Percentiles rank a stretch among this genome's conserved stretches.
phyloP scores from a whole-genome alignment of 2,888 invertebrate species.

The Spatulosminthurus flaviceps region DNA sequence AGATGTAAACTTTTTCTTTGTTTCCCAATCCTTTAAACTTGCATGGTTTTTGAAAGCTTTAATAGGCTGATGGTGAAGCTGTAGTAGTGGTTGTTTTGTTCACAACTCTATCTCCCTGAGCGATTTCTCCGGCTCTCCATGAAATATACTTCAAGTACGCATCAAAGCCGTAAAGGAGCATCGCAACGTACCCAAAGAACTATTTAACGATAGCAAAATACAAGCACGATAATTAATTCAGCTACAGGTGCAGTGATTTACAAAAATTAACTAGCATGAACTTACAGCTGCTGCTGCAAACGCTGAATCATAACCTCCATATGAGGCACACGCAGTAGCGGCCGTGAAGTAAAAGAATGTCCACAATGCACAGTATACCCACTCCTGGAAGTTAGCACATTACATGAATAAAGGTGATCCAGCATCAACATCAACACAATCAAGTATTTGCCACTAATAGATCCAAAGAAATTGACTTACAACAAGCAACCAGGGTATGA shows the following conservation, averaged over 20 bases:
- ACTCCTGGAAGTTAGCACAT: slow-evolving; percentile 69
- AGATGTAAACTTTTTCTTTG: neutral
- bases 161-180: slow-evolving; percentile 81
- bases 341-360: slow-evolving; percentile 79
- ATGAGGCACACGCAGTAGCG: slow-evolving; percentile 73
- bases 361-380: slow-evolving; percentile 79
- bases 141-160: slow-evolving; percentile 80
- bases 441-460: neutral
- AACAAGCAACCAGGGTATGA: slow-evolving; percentile 86
- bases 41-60: neutral
- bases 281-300: slow-evolving; percentile 80
- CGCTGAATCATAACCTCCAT: slow-evolving; percentile 66
- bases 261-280: slow-evolving; percentile 59
- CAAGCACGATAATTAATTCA: slow-evolving; percentile 28
- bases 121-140: slow-evolving; percentile 74
- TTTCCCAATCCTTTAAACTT: neutral
- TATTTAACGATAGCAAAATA: slow-evolving; percentile 75
- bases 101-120: slow-evolving; percentile 76
- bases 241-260: neutral
- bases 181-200: slow-evolving; percentile 88
- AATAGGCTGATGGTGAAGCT: slow-evolving; percentile 26
- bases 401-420: slow-evolving; percentile 18
- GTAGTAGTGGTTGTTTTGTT: slow-evolving; percentile 64
- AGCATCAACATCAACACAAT: slow-evolving; percentile 5
- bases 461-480: slow-evolving; percentile 67